Evolutionary conservation across 2,888 invertebrate genomes (phyloP).

Genomic region (Pegoplata infirma): DNA sequence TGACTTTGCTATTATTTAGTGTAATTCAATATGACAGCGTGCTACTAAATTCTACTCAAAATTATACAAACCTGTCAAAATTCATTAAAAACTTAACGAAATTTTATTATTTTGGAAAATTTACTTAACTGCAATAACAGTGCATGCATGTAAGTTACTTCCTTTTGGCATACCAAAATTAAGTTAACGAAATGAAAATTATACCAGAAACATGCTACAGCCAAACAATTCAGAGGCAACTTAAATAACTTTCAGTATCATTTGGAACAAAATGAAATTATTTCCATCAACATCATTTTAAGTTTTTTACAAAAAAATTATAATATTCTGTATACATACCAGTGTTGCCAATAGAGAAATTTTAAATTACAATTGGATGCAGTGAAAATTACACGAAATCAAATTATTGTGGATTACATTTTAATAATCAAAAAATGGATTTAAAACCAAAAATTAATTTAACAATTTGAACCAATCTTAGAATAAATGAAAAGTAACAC

Average conservation of each 20-base stretch:
- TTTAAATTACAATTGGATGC: no score
- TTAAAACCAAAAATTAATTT: no score
- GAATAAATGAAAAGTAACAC: no score
- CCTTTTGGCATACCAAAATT: not conserved
- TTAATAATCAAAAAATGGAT: no score
- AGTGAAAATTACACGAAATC: no score
- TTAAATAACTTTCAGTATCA: constrained; percentile 21
- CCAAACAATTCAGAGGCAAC: no score
- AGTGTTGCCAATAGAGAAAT: no score
- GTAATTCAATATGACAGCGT: constrained; percentile 28
- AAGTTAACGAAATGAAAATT: not conserved
- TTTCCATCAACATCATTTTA: constrained; percentile 57
- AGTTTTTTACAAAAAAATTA: no score
- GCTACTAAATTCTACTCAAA: constrained; percentile 52
- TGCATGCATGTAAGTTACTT: not conserved
- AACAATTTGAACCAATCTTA: no score
- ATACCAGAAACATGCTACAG: not conserved
- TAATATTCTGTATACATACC: no score
- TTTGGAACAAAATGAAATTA: constrained; percentile 47
- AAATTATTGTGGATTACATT: no score
- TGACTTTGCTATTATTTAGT: no score
- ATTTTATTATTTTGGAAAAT: not conserved
- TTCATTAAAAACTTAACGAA: constrained; percentile 44
- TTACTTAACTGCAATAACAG: not conserved
- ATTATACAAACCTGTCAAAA: constrained; percentile 60